These are phyloP conservation scores for Diglossa cyanea DNA, from an alignment of 2,797 vertebrate species.

Conservation along the genomic window DNA sequence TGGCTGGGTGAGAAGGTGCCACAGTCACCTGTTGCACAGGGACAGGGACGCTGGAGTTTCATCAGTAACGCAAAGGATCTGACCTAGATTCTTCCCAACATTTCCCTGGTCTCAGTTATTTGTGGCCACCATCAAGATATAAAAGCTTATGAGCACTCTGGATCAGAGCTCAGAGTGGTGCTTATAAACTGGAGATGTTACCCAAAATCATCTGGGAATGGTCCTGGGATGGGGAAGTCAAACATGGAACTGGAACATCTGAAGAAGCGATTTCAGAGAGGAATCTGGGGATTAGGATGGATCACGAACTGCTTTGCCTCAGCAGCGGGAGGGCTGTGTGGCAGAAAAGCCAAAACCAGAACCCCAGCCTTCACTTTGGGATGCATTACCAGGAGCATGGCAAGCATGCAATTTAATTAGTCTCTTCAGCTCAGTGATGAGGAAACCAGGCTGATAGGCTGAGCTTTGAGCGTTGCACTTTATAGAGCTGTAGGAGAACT, in stretches of 20 bases:
- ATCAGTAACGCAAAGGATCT: neutral
- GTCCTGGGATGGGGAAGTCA: neutral
- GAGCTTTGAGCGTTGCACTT: neutral
- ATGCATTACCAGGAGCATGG: conserved; percentile 6
- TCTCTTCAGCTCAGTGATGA: neutral
- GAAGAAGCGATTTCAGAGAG: neutral
- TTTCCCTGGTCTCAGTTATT: neutral
- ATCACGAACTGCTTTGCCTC: neutral
- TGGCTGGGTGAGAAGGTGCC: neutral
- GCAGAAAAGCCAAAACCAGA: neutral
- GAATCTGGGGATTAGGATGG: neutral
- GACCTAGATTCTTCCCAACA: neutral
- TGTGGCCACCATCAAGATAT: neutral
- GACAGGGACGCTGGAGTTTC: neutral
- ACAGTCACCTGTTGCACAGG: neutral
- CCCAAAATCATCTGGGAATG: neutral
- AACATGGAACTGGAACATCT: neutral
- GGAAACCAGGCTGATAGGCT: conserved; percentile 4
- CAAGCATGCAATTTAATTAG: conserved; percentile 29
- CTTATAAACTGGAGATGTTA: neutral
- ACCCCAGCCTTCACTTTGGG: neutral
- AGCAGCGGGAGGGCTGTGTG: neutral
- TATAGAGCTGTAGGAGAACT: neutral
- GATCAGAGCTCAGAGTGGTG: neutral
- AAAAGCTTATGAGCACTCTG: neutral